Conservation (phyloP, 2,113 vertebrate genomes). For the Campylomormyrus numenius region DNA sequence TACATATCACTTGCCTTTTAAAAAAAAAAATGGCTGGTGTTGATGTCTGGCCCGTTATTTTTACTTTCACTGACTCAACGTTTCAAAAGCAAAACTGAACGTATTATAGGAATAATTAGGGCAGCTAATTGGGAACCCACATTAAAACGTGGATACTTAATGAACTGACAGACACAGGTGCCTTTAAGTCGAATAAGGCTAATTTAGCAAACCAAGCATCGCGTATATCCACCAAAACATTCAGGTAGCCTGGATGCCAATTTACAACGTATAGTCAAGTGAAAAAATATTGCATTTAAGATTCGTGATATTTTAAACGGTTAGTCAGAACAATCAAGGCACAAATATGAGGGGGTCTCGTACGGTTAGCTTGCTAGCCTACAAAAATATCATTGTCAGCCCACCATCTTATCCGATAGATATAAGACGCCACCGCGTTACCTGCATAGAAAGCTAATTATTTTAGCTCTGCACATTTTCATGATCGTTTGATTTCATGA, state of each 20-base stretch:
- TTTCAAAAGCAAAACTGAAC: not conserved
- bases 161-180: not conserved
- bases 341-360: not conserved
- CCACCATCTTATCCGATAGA: conserved; percentile 8
- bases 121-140: not conserved
- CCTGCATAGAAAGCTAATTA: not conserved
- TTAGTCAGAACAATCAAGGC: not conserved
- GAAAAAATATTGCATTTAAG: not conserved
- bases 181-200: not conserved
- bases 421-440: not conserved
- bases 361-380: not conserved
- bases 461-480: not conserved
- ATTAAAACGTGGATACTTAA: not conserved
- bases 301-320: not conserved
- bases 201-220: not conserved
- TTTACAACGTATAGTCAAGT: not conserved
- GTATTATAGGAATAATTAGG: not conserved
- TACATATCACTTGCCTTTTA: not conserved
- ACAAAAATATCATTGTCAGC: not conserved
- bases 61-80: not conserved
- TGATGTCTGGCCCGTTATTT: not conserved
- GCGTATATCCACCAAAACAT: not conserved
- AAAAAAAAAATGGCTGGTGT: not conserved
- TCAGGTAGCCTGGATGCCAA: not conserved
- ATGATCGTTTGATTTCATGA: not conserved